phyloP scores from a whole-genome alignment of 1,140 invertebrate genomes.

The Drosophila ambigua region DNA sequence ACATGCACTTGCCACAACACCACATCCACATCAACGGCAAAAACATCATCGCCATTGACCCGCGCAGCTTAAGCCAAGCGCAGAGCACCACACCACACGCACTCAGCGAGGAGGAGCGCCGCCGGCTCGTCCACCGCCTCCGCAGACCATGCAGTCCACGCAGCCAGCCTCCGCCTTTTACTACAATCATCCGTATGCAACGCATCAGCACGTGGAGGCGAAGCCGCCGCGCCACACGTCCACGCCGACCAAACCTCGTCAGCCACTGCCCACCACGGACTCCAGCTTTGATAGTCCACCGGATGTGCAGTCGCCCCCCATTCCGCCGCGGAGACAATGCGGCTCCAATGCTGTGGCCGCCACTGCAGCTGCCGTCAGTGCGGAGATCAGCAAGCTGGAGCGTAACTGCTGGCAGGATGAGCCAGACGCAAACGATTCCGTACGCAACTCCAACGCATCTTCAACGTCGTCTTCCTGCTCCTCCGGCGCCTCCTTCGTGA shows the following conservation, averaged over 20 bases:
- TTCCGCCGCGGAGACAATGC: constrained; percentile 74
- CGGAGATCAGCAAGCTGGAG: constrained; percentile 73
- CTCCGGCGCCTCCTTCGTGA: constrained; percentile 76
- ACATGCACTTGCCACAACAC: constrained; percentile 14
- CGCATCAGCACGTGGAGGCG: constrained; percentile 45
- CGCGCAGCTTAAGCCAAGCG: constrained; percentile 76
- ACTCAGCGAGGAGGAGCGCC: constrained; percentile 49
- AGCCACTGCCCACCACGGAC: constrained; percentile 56
- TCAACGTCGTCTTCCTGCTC: constrained; percentile 65
- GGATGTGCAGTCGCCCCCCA: constrained; percentile 79
- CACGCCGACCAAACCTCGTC: constrained; percentile 49
- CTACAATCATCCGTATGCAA: constrained; percentile 77
- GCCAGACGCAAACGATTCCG: constrained; percentile 33
- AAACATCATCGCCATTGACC: constrained; percentile 19
- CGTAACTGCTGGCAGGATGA: constrained; percentile 77
- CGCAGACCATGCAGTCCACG: constrained; percentile 30
- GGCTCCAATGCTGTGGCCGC: constrained; percentile 65
- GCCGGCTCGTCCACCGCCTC: constrained; percentile 72
- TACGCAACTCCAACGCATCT: constrained; percentile 64
- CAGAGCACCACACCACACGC: constrained; percentile 41
- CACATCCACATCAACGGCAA: not conserved
- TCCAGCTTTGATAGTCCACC: constrained; percentile 76
- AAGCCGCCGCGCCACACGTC: constrained; percentile 64
- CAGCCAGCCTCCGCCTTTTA: constrained; percentile 50
- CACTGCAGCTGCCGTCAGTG: constrained; percentile 72